These are phyloP conservation scores for Polypedilum vanderplanki DNA, from an alignment of 1,140 invertebrate species.

Conservation along the genomic window DNA sequence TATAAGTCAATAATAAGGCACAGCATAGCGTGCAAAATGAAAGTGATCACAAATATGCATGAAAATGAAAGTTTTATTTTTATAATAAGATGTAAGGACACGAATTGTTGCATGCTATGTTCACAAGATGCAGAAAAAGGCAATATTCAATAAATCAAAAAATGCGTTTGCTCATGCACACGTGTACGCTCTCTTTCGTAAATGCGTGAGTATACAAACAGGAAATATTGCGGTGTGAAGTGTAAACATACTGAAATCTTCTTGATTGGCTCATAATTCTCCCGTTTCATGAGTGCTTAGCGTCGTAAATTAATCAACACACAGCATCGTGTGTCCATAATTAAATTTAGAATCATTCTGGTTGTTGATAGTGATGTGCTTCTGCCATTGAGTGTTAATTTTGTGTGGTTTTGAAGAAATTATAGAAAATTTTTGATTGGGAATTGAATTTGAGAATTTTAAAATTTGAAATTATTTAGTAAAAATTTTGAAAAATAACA, in stretches of 20 bases:
- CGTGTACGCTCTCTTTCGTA: too few species aligned
- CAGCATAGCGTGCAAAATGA: background rate
- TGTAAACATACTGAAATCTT: background rate
- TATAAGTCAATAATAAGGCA: background rate
- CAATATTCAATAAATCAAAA: background rate
- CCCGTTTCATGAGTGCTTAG: background rate
- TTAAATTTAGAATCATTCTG: too few species aligned
- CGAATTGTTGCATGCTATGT: background rate
- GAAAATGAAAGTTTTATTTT: background rate
- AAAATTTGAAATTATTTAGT: too few species aligned
- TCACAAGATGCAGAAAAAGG: background rate
- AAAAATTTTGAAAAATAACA: too few species aligned
- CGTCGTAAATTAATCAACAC: constrained; percentile 14
- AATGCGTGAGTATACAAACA: too few species aligned
- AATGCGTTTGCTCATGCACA: background rate
- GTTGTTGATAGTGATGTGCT: too few species aligned
- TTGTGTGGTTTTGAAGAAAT: too few species aligned
- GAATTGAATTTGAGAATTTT: too few species aligned
- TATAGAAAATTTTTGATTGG: too few species aligned
- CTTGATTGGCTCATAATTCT: background rate
- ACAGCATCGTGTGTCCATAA: background rate
- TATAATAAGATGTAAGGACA: background rate
- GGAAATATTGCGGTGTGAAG: background rate
- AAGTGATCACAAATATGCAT: background rate
- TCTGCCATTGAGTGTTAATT: too few species aligned